Base-by-base conservation (phyloP, 2,797 vertebrate genomes). In the Kryptolebias ocellatus region DNA sequence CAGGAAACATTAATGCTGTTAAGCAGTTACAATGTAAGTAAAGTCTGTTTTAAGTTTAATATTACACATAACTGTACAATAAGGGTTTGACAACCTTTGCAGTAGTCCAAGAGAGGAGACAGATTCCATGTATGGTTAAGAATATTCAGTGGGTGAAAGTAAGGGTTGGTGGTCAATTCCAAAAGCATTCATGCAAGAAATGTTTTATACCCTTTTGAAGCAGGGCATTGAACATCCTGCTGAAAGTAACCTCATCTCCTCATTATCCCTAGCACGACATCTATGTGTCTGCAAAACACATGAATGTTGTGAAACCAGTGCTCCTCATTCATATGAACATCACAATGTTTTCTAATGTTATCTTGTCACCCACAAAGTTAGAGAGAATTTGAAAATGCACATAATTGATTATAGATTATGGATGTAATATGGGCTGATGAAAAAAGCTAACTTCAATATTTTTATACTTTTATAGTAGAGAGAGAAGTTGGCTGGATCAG, bases 401-500 rank as follows among this genome's bases (percentile, higher is more conserved):
- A 28, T 5, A 37, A 37, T 5, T 5, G 5, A 37, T 5, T 37
- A 10, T 10, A 37, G 34, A 37, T 5, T 44, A 3, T 28, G 27
- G 34, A 51, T 58, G 31, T 49, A 17, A 60, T 53, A 24, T 45
- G 20, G 27, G 18, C 50, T 16, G 16, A 56, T 15, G 63, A 63
- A 51, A 24, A 37, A 12, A 27, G 17, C 29, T 29, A 44, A 49
- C 64, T 66, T 0, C 45, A 52, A 53, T 34, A 11, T 60, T 42
- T n/a, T 50, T 24, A 68, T 49, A 44, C 24, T 54, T 67, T 37
- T 15, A 60, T 34, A 27, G n/a, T 57, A 49, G 6, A 45, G 31
- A 47, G 39, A 53, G 57, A 59, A 53, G 44, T 37, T 24, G 51
- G 58, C 61, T 67, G 71, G 67, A 78, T 70, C 67, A 69, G 28